Percentiles rank a stretch among this genome's conserved stretches.
phyloP scores from a whole-genome alignment of 2,113 vertebrate genomes.

The Alethe diademata region DNA sequence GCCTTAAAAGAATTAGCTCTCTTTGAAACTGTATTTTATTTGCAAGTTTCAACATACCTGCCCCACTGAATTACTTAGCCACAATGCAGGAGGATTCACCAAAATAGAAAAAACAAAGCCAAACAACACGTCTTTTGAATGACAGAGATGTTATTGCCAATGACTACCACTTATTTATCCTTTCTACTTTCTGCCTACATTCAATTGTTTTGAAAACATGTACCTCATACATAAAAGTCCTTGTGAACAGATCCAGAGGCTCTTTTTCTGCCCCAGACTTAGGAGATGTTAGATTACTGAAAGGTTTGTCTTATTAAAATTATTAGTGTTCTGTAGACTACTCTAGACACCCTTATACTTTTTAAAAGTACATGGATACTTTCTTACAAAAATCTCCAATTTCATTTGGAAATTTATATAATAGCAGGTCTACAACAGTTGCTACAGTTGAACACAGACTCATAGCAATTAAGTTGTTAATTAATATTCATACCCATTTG shows the following conservation, averaged over 20 bases:
- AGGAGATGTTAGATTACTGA: background rate
- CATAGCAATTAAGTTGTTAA: background rate
- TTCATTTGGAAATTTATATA: background rate
- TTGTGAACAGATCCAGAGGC: background rate
- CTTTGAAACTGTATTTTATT: background rate
- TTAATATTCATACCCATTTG: slow-evolving; percentile 76
- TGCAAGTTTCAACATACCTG: background rate
- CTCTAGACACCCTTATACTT: background rate
- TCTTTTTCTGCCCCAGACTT: background rate
- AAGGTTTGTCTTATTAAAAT: background rate
- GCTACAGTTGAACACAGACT: background rate
- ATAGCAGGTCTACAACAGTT: background rate
- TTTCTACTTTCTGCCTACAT: background rate
- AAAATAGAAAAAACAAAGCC: background rate
- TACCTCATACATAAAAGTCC: background rate
- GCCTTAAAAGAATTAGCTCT: background rate
- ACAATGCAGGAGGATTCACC: background rate
- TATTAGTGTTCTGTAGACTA: background rate
- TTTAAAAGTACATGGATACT: background rate
- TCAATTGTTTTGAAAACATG: background rate
- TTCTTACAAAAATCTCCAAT: background rate
- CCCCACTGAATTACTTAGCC: background rate
- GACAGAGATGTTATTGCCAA: background rate
- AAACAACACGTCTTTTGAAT: fast-evolving
- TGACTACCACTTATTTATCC: background rate